Percentiles rank a stretch among this genome's conserved stretches.
Evolutionary conservation across 1,140 invertebrate genomes (phyloP).

Genomic region (Drosophila novamexicana): DNA sequence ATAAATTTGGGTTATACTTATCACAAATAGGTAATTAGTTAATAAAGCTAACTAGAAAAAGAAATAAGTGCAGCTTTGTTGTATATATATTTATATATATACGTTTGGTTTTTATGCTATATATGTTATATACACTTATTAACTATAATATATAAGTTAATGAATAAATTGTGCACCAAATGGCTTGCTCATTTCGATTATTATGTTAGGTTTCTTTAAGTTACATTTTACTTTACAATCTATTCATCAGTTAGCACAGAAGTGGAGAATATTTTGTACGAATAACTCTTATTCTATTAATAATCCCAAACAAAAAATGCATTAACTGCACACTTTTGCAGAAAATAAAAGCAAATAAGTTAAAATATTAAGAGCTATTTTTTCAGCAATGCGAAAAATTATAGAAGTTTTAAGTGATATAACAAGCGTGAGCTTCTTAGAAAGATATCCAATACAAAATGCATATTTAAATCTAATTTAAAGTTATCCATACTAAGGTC

Average conservation of each 20-base stretch:
- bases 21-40: conserved; percentile 22
- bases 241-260: conserved; percentile 36
- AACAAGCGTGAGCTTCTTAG: too few relatives aligned
- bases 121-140: conserved; percentile 5
- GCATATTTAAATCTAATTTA: background rate
- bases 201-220: background rate
- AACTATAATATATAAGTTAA: conserved; percentile 5
- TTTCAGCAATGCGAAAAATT: conserved; percentile 1
- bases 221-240: background rate
- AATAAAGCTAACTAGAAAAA: conserved; percentile 57
- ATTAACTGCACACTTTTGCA: too few relatives aligned
- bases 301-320: too few relatives aligned
- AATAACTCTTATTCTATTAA: background rate
- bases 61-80: conserved; percentile 10
- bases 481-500: background rate
- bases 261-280: conserved; percentile 20
- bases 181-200: background rate
- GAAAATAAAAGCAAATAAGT: too few relatives aligned
- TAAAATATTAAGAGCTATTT: background rate
- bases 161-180: conserved; percentile 2
- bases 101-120: conserved; percentile 1
- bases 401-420: background rate
- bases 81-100: conserved; percentile 15
- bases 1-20: background rate
- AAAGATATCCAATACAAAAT: too few relatives aligned